Conservation (phyloP, 2,113 vertebrate species). For the Limnothrissa miodon region DNA sequence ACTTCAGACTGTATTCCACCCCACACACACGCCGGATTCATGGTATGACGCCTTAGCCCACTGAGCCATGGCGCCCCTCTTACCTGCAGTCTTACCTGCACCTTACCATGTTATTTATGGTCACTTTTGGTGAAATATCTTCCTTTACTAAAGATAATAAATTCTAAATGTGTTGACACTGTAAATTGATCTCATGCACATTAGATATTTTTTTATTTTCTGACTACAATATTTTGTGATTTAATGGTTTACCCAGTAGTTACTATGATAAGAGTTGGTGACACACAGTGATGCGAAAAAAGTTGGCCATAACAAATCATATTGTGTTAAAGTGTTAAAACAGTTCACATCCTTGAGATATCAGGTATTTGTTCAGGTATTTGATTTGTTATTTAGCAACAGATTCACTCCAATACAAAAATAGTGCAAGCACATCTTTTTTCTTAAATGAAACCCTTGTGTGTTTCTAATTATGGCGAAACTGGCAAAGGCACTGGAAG, state of each 20-base stretch:
- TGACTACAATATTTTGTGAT: neutral
- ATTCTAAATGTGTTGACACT: neutral
- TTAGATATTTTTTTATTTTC: neutral
- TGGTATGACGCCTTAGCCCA: too few relatives aligned
- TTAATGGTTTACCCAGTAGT: neutral
- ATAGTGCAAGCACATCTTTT: constrained; percentile 27
- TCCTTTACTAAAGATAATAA: neutral
- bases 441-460: constrained; percentile 48
- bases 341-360: too few relatives aligned
- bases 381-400: constrained; percentile 3
- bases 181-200: neutral
- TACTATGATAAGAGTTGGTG: neutral
- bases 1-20: too few relatives aligned
- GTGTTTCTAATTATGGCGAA: constrained; percentile 51
- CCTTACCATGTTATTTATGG: neutral
- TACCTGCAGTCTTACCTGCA: neutral
- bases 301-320: neutral
- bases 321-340: neutral
- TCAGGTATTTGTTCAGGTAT: too few relatives aligned
- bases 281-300: neutral
- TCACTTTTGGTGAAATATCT: neutral
- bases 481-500: constrained; percentile 36
- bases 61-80: too few relatives aligned
- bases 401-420: constrained; percentile 24
- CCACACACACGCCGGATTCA: too few relatives aligned